Conservation (phyloP, 2,888 invertebrate species). For the Epinotia nisella region DNA sequence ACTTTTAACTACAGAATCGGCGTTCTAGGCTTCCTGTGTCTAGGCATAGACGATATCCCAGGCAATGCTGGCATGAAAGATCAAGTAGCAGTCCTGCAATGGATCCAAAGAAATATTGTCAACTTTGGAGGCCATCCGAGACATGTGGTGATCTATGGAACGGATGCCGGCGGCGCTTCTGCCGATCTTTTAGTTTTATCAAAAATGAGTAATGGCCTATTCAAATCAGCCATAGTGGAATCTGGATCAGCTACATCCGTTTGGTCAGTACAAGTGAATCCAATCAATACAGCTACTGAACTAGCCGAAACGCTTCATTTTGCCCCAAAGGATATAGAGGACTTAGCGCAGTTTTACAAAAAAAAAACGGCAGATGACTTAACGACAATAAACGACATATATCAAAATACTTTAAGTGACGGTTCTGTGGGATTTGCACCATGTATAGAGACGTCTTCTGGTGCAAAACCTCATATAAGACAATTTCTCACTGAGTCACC, state of each 20-base stretch:
- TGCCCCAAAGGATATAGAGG: constrained; percentile 49
- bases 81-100: constrained; percentile 54
- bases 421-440: constrained; percentile 42
- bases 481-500: constrained; percentile 48
- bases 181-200: constrained; percentile 54
- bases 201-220: constrained; percentile 50
- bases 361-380: constrained; percentile 18
- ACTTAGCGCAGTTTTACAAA: constrained; percentile 30
- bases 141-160: constrained; percentile 55
- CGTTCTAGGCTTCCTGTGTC: constrained; percentile 56
- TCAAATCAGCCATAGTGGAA: constrained; percentile 54
- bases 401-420: constrained; percentile 9
- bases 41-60: constrained; percentile 53
- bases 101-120: constrained; percentile 57
- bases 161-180: constrained; percentile 55
- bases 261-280: constrained; percentile 45
- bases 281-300: constrained; percentile 48
- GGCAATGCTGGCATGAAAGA: constrained; percentile 63
- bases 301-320: constrained; percentile 55
- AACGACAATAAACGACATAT: constrained; percentile 1
- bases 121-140: constrained; percentile 55
- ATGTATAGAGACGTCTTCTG: constrained; percentile 49
- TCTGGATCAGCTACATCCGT: constrained; percentile 53
- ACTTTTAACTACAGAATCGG: constrained; percentile 58
- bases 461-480: constrained; percentile 45